Evolutionary conservation across 2,888 invertebrate genomes (phyloP), one percentile per base, ranked within the genome.

Genomic region (Scelioninae gen. 2): DNA sequence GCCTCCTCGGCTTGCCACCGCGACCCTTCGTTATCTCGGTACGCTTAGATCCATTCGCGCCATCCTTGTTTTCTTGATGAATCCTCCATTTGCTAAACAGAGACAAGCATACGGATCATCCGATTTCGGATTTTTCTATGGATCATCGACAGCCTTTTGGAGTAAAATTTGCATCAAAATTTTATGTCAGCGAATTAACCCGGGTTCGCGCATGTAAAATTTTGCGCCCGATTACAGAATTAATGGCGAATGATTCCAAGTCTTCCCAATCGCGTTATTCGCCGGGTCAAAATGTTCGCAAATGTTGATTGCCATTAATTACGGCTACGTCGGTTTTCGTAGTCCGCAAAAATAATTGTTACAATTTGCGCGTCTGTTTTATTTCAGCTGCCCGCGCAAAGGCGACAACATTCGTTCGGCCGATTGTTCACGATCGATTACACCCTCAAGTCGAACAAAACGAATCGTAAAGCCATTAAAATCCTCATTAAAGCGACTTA

Each of bases 381-480:
- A n/a, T n/a, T n/a, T n/a, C n/a, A n/a, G n/a, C n/a, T n/a, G n/a
- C n/a, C 9, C 46, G 9, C n/a, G 18, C 18, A 18, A 50, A 35
- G 2, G 19, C 7, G 28, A 22, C n/a, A 55, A 41, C 41, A 41
- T 41, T 16, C 55, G 22, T 55, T 55, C 16, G n/a, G 13, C 31
- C 9, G 11, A 19, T 11, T 7, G 35, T 19, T 10, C 35, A 53
- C 22, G 31, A 57, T 43, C 37, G 43, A 57, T 57, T 43, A 9
- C 57, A 7, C 31, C 13, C 13, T 41, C 39, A 57, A 43, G 57
- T 57, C 41, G 43, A 31, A 18, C 22, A 16, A 22, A 28, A 13
- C 45, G 57, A 57, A 45, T 58, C 35, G 58, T 58, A 10, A 58
- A 58, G 28, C 19, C 58, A 33, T 45, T 25, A 22, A 53, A 58